phyloP scores from a whole-genome alignment of 2,888 invertebrate genomes.

The Halictus quadricinctus region DNA sequence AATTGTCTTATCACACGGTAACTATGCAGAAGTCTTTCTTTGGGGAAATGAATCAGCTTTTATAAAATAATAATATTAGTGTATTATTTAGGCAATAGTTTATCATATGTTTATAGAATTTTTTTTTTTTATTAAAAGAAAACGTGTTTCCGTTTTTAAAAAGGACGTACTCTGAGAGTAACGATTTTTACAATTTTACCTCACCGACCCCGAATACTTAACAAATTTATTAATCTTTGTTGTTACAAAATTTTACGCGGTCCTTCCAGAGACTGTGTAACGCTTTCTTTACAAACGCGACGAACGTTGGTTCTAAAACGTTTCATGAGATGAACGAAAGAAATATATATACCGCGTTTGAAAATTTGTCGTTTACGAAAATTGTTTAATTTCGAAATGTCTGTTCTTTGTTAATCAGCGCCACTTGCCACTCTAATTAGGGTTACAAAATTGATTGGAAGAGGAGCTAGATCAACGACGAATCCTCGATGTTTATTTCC shows the following conservation, averaged over 20 bases:
- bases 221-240: slow-evolving; percentile 34
- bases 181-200: not conserved
- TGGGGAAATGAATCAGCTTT: slow-evolving; percentile 49
- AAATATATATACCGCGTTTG: not conserved
- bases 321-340: slow-evolving; percentile 16
- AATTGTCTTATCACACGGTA: slow-evolving; percentile 57
- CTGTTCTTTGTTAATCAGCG: slow-evolving; percentile 41
- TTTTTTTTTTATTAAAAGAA: not conserved
- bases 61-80: slow-evolving; percentile 5
- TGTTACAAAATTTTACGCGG: slow-evolving; percentile 10
- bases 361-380: not conserved
- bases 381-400: not conserved
- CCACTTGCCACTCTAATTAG: slow-evolving; percentile 52
- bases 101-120: not conserved
- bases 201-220: not conserved
- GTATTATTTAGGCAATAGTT: slow-evolving; percentile 24
- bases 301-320: not conserved
- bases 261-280: not conserved
- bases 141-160: not conserved
- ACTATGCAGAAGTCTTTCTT: slow-evolving; percentile 55
- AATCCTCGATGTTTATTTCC: not conserved
- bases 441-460: slow-evolving; percentile 38
- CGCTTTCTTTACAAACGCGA: not conserved
- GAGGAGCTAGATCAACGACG: slow-evolving; percentile 33
- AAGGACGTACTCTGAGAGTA: not conserved